Evolutionary conservation across 2,797 vertebrate species (phyloP).

Genomic region (Megalops cyprinoides): DNA sequence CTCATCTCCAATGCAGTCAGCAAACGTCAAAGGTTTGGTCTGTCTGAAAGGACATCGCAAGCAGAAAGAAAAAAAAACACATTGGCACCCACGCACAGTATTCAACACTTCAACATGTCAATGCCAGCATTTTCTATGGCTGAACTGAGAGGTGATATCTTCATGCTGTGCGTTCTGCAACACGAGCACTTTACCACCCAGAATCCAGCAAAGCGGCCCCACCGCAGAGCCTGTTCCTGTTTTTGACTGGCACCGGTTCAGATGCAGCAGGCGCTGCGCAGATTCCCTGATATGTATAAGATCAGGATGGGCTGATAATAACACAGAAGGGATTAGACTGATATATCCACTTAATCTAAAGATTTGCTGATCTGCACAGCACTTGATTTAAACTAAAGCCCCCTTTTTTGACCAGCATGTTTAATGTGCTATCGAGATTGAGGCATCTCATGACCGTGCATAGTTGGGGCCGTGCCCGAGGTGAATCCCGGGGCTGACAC

Average conservation of each 20-base stretch:
- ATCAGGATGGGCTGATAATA: background rate
- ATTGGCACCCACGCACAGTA: no score
- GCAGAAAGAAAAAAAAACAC: background rate
- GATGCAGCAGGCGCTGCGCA: no score
- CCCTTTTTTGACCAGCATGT: no score
- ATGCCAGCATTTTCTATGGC: background rate
- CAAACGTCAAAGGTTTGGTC: conserved; percentile 95
- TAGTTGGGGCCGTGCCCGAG: background rate
- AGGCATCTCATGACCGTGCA: background rate
- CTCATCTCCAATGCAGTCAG: conserved; percentile 96
- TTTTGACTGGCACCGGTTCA: background rate
- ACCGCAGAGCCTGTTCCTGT: background rate
- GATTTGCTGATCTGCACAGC: no score
- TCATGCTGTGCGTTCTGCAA: background rate
- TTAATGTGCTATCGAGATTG: background rate
- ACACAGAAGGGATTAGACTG: background rate
- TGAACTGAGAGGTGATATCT: background rate
- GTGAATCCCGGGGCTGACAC: conserved; percentile 2
- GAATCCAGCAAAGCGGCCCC: background rate
- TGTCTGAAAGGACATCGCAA: conserved; percentile 74
- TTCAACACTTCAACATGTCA: no score
- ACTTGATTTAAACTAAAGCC: no score
- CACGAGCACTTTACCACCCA: background rate
- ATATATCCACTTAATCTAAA: no score
- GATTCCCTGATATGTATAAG: no score